phyloP scores from a whole-genome alignment of 2,797 vertebrate genomes.

The Myotis findleyi region DNA sequence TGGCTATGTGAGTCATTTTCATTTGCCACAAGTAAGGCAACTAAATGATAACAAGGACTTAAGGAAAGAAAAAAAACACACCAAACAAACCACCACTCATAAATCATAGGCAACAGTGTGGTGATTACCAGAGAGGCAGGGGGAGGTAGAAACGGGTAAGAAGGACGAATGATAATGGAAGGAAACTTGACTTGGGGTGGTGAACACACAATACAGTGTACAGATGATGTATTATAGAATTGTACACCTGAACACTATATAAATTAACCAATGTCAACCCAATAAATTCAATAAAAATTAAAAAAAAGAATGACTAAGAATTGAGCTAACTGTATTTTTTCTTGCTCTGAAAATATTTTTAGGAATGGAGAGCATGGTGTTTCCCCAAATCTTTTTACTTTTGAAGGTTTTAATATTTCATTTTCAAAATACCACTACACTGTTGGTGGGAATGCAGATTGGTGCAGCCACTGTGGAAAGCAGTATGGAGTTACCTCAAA shows the following conservation, averaged over 20 bases:
- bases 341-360: constrained; percentile 36
- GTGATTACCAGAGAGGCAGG: background rate
- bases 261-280: background rate
- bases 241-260: background rate
- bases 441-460: no score
- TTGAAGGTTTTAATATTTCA: background rate
- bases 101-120: background rate
- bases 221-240: background rate
- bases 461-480: no score
- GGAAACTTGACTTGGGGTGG: background rate
- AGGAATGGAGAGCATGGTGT: background rate
- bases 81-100: background rate
- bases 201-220: background rate
- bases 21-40: background rate
- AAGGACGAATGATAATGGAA: background rate
- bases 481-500: no score
- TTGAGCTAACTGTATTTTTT: background rate
- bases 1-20: constrained; percentile 14
- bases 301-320: background rate
- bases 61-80: background rate
- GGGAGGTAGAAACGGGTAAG: background rate
- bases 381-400: constrained; percentile 8
- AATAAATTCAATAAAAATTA: background rate
- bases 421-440: background rate
- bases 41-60: background rate